Conservation (phyloP, 2,888 invertebrate species). For the Acanthosepion pharaonis region DNA sequence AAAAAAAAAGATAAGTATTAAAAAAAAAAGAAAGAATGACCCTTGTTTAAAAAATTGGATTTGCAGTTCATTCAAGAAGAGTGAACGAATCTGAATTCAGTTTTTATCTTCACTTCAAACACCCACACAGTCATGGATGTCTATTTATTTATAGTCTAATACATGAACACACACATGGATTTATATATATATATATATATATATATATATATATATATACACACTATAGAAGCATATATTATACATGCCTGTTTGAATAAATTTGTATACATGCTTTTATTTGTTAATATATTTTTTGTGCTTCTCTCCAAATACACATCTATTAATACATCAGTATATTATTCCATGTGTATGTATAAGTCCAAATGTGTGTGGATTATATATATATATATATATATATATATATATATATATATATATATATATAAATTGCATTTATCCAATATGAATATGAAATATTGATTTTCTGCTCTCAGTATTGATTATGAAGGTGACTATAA, state of each 20-base stretch:
- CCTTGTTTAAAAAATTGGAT: conserved; percentile 33
- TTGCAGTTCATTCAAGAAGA: not conserved
- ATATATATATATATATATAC: not conserved
- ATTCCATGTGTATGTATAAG: too few species aligned
- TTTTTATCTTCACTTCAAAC: not conserved
- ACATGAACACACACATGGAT: not conserved
- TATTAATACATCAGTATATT: too few species aligned
- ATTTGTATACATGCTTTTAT: too few species aligned
- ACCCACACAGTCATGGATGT: not conserved
- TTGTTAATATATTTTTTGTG: too few species aligned
- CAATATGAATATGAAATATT: not conserved
- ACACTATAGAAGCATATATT: not conserved
- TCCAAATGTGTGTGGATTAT: not conserved
- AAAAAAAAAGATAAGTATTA: not conserved
- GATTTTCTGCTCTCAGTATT: too few species aligned
- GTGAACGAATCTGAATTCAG: not conserved
- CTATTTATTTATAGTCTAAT: too few species aligned
- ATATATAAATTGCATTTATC: not conserved
- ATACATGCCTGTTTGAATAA: too few species aligned
- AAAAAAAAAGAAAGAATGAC: not conserved
- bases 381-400: not conserved
- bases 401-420: conserved; percentile 33
- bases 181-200: not conserved
- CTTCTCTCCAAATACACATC: too few species aligned
- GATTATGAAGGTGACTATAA: too few species aligned